Conservation (phyloP, 2,113 vertebrate species). For the Neogale vison region DNA sequence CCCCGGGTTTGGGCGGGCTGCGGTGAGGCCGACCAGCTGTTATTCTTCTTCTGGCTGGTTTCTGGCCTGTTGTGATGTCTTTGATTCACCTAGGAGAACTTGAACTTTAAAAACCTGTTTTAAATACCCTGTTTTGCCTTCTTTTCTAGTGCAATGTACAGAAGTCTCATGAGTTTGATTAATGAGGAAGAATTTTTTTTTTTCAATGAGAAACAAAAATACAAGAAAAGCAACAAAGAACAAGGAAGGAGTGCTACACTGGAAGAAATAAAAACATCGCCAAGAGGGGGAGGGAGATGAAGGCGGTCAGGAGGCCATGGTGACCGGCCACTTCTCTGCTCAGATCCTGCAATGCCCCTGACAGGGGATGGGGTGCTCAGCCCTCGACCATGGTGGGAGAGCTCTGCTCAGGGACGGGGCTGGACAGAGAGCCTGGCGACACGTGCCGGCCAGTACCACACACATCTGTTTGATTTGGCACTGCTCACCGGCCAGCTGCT, state of each 20-base stretch:
- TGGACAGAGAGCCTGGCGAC: neutral
- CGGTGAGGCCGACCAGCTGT: conserved; percentile 37
- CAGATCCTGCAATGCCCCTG: neutral
- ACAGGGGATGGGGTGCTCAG: neutral
- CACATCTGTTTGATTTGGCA: conserved; percentile 71
- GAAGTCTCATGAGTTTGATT: neutral
- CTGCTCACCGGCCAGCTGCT: conserved; percentile 55
- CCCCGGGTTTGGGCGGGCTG: neutral
- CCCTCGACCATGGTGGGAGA: neutral
- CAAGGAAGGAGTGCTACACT: neutral
- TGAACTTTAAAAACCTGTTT: conserved; percentile 39
- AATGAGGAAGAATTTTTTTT: neutral
- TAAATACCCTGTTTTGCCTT: neutral
- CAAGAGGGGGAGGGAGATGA: neutral
- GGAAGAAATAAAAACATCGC: neutral
- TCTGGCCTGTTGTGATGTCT: conserved; percentile 6
- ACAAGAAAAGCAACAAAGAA: neutral
- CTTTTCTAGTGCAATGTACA: neutral
- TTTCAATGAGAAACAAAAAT: neutral
- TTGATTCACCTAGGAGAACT: conserved; percentile 5
- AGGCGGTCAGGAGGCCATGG: neutral
- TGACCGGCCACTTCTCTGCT: neutral
- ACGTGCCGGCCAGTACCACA: neutral
- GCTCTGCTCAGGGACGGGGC: neutral
- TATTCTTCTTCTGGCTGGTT: conserved; percentile 28